These are phyloP conservation scores for Adelges cooleyi DNA, from an alignment of 1,140 invertebrate genomes.

Conservation along the genomic window DNA sequence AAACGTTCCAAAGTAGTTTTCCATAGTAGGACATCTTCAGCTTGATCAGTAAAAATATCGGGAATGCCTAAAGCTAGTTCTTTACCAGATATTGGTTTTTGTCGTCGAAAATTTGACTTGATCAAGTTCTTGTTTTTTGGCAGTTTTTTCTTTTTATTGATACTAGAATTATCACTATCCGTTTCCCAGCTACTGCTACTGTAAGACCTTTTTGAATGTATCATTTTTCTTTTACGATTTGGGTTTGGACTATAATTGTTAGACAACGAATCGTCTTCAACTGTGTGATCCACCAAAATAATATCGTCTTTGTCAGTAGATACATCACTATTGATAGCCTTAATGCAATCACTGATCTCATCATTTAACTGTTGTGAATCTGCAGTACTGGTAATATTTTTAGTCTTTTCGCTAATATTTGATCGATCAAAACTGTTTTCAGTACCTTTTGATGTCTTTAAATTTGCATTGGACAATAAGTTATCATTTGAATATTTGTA, in stretches of 20 bases:
- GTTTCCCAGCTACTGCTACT: background rate
- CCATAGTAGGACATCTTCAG: background rate
- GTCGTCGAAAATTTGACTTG: background rate
- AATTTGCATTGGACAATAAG: no score
- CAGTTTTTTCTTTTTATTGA: background rate
- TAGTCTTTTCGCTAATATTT: no score
- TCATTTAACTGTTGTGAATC: conserved; percentile 37
- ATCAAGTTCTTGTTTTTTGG: background rate
- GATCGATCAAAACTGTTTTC: no score
- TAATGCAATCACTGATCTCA: background rate
- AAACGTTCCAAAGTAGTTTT: conserved; percentile 71
- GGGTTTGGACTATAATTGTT: no score
- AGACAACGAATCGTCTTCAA: no score
- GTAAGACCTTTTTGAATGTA: background rate
- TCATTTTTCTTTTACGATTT: background rate
- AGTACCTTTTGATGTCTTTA: no score
- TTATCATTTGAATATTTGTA: no score
- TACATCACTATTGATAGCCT: background rate
- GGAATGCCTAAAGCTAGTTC: background rate
- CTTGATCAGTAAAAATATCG: background rate
- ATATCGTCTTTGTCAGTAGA: background rate
- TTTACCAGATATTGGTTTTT: background rate
- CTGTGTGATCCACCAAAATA: background rate
- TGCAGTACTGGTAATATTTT: no score
- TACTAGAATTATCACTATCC: background rate